Percentiles rank a stretch among this genome's conserved stretches.
Evolutionary conservation across 2,888 invertebrate species (phyloP).

Genomic region (Nemurella pictetii): DNA sequence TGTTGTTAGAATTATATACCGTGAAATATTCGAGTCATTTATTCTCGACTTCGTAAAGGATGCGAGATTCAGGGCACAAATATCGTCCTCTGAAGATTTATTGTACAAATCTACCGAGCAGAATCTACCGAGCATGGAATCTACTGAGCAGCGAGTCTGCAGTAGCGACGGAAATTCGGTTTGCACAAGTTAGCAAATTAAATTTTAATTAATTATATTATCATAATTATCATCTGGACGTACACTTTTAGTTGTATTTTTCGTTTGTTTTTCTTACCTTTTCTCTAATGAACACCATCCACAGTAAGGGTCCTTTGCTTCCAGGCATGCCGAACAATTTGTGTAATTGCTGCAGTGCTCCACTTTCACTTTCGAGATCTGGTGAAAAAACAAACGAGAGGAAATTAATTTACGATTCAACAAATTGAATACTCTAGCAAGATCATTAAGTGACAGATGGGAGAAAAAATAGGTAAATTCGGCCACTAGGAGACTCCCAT

Average conservation of each 20-base stretch:
- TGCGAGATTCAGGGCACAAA: not conserved
- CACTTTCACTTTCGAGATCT: constrained; percentile 76
- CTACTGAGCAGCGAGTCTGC: not conserved
- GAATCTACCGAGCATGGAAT: too few species aligned
- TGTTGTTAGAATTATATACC: not conserved
- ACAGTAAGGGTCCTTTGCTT: constrained; percentile 90
- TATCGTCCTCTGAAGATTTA: not conserved
- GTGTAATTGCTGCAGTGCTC: constrained; percentile 85
- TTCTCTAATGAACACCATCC: constrained; percentile 95
- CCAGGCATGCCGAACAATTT: constrained; percentile 86
- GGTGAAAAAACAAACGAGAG: constrained; percentile 44
- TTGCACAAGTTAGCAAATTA: not conserved
- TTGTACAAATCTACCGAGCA: too few species aligned
- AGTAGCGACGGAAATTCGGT: not conserved
- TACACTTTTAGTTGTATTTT: not conserved
- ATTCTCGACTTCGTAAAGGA: not conserved
- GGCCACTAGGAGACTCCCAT: not conserved
- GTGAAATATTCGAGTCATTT: not conserved
- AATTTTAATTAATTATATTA: not conserved
- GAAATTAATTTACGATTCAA: constrained; percentile 42
- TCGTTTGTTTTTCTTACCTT: constrained; percentile 54
- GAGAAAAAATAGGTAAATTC: not conserved
- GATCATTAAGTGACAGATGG: not conserved
- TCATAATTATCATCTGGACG: not conserved
- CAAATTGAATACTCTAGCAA: not conserved